Evolutionary conservation across 2,888 invertebrate genomes (phyloP).

Genomic region (Leptopterna dolabrata): DNA sequence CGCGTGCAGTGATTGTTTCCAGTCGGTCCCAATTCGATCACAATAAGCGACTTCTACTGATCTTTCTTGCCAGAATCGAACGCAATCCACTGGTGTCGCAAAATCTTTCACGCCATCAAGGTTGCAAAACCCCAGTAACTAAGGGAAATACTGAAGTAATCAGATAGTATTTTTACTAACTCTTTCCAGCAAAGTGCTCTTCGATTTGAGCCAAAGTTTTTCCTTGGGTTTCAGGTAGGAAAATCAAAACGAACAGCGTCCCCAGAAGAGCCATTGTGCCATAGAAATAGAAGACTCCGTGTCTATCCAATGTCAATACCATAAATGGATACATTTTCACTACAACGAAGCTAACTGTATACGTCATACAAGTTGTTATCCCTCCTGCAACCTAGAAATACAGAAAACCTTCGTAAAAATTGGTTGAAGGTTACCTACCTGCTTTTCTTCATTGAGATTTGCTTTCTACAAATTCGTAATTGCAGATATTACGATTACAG

Average conservation of each 20-base stretch:
- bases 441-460: no score
- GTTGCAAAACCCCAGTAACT: no score
- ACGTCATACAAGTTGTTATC: constrained; percentile 69
- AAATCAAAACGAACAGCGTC: constrained; percentile 68
- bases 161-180: constrained; percentile 43
- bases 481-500: no score
- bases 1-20: no score
- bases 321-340: constrained; percentile 69
- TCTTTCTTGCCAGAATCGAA: no score
- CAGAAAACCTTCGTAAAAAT: not conserved
- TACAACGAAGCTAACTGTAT: constrained; percentile 70
- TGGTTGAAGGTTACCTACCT: no score
- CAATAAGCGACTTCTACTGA: no score
- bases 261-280: constrained; percentile 68
- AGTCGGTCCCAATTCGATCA: no score
- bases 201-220: constrained; percentile 70
- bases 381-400: constrained; percentile 66
- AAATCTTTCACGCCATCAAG: no score
- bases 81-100: no score
- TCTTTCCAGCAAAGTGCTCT: constrained; percentile 66
- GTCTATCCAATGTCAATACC: constrained; percentile 58
- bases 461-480: no score
- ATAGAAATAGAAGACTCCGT: constrained; percentile 69
- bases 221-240: constrained; percentile 71
- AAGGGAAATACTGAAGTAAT: no score